Base-by-base conservation (phyloP, 2,113 vertebrate genomes). In the Cavia aperea region DNA sequence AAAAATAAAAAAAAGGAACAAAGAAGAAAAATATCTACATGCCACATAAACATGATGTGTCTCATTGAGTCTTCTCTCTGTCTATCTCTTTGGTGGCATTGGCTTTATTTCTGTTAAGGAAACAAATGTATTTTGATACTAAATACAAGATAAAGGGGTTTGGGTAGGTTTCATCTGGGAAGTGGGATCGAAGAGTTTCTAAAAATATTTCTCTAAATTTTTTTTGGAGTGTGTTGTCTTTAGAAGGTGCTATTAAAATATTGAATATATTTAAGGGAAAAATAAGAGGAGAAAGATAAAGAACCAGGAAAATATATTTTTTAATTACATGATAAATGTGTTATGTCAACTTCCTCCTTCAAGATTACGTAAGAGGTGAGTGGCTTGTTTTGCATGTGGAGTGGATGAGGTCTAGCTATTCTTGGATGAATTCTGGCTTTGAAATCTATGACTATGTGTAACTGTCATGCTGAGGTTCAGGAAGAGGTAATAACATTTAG, bases 241-340 rank as follows among this genome's bases (percentile, higher is more conserved):
- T 96, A 95, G 93, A 51, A 92, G 96, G 92, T 0, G 8, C 81
- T 95, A 72, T 94, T 93, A 88, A 97, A 96, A 95, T 95, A 54
- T 58, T 93, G 94, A 85, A 90, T 92, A 54, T 90, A 82, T 94
- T 96, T 96, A 96, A 96, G 94, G 88, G 86, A 86, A 77, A 89
- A 90, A 63, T 79, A 11, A 70, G 94, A 39, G 36, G 31, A 94
- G 89, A 85, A 79, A 96, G 95, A 96, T 24, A 1, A 96, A 26
- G 89, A 86, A 95, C 89, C 88, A 96, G 95, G 94, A 92, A 93
- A 96, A 97, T 97, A 96, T 91, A 90, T 51, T 96, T 95, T 93
- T 95, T 97, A 94, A 97, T 95, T 97, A 92, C 95, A 63, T 92
- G 95, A 75, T 90, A 96, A 96, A 92, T 95, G 33, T 94, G 81